phyloP scores from a whole-genome alignment of 2,113 vertebrate genomes.

The Oreochromis aureus region DNA sequence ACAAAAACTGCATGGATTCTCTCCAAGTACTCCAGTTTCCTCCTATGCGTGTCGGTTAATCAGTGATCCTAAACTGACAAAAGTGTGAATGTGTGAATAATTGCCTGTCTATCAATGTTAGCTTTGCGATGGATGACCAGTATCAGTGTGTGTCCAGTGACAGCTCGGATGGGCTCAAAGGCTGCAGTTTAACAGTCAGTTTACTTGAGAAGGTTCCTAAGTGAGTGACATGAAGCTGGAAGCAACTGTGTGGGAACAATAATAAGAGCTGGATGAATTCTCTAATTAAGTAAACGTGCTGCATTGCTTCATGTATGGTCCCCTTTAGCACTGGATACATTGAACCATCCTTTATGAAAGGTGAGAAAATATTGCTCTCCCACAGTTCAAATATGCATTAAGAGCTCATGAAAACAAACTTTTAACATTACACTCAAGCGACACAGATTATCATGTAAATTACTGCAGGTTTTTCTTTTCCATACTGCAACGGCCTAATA shows the following conservation, averaged over 20 bases:
- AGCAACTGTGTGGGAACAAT: not conserved
- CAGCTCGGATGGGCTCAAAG: not conserved
- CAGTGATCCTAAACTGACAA: not conserved
- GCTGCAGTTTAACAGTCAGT: not conserved
- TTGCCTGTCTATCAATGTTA: not conserved
- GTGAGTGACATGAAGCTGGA: not conserved
- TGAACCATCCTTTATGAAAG: not conserved
- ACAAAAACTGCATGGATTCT: not conserved
- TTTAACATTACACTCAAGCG: not conserved
- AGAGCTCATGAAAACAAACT: not conserved
- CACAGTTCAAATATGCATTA: not conserved
- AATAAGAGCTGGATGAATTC: not conserved
- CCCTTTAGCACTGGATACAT: not conserved
- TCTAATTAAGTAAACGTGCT: not conserved
- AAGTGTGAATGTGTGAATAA: not conserved
- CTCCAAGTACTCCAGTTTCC: not conserved
- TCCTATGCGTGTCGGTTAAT: not conserved
- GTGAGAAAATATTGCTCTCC: not conserved
- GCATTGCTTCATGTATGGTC: not conserved
- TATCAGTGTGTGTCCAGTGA: not conserved
- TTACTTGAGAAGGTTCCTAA: not conserved
- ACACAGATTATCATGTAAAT: not conserved
- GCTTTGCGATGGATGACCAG: not conserved
- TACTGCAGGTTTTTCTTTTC: not conserved
- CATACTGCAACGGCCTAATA: not conserved